Evolutionary conservation across 2,888 invertebrate species (phyloP), one percentile per base, ranked within the genome.

Genomic region (Macrosiphum euphorbiae): DNA sequence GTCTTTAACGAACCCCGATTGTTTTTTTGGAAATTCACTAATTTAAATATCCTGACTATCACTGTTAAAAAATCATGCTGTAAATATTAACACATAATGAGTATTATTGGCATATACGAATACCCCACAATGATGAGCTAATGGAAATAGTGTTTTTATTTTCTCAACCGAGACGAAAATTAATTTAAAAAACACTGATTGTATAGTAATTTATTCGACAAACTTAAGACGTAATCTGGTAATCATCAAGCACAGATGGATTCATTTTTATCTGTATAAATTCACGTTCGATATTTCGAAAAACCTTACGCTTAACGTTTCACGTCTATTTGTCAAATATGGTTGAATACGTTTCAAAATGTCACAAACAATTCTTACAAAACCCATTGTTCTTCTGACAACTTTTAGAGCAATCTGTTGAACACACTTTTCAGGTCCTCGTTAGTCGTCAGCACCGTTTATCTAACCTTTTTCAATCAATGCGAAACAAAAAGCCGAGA

Each of bases 271-370:
- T 35, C 20, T 2, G 20, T 35, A 78, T 78, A 35, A 35, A 78
- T 35, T 7, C 35, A 35, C 35, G 35, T 78, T 78, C 0, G 16
- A 8, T 35, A 20, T 78, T 78, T 35, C 7, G 35, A 35, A 78
- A 78, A 78, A 20, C 20, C 7, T 35, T 35, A 20, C 20, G 78
- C 20, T 35, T 78, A 35, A 78, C 35, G 20, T 78, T 78, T 8
- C 35, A 35, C 5, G 78, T 78, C 16, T 35, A 78, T 78, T 41
- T 28, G 26, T 41, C 41, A 55, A 41, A 44, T 88, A 55, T 86
- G 78, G 35, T 35, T 78, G 78, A 78, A 78, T 78, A 35, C 78
- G 78, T 78, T 78, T 78, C 78, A 78, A 78, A 78, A 78, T 78
- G 78, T 78, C 78, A 78, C 78, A 20, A 35, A 35, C 78, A 35